Conservation (phyloP, 2,888 invertebrate species). For the Aspidiotus rigidus region DNA sequence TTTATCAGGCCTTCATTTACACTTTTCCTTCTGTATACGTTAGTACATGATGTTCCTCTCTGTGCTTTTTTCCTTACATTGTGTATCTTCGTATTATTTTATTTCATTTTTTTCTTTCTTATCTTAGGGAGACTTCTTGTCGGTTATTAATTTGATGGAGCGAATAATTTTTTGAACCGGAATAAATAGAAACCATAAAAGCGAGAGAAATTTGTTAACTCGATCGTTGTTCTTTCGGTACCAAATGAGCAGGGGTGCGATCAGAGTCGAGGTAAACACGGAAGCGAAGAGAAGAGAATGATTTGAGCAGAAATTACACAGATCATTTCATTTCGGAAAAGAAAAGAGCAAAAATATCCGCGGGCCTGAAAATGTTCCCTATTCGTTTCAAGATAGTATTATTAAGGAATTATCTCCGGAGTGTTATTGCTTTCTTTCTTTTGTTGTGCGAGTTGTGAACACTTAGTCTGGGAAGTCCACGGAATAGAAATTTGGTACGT, state of each 20-base stretch:
- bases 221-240: slow-evolving; percentile 18
- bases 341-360: background rate
- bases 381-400: too few relatives aligned
- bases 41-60: too few relatives aligned
- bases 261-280: background rate
- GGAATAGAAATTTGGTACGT: too few relatives aligned
- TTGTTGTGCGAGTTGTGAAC: too few relatives aligned
- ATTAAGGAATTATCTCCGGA: too few relatives aligned
- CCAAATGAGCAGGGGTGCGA: background rate
- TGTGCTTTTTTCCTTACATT: too few relatives aligned
- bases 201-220: slow-evolving; percentile 1
- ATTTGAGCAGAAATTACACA: slow-evolving; percentile 33
- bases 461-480: too few relatives aligned
- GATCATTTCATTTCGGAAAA: slow-evolving; percentile 26
- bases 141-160: slow-evolving; percentile 31
- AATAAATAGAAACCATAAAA: slow-evolving; percentile 26
- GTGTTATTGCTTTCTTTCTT: too few relatives aligned
- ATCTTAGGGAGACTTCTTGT: background rate
- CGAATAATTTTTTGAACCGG: slow-evolving; percentile 32
- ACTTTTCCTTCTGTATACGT: background rate
- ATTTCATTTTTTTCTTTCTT: background rate
- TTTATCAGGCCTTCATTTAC: slow-evolving; percentile 4
- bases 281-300: slow-evolving; percentile 23
- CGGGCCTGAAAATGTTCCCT: too few relatives aligned
- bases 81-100: background rate